phyloP scores from a whole-genome alignment of 2,888 invertebrate species.

The Brassicogethes aeneus region DNA sequence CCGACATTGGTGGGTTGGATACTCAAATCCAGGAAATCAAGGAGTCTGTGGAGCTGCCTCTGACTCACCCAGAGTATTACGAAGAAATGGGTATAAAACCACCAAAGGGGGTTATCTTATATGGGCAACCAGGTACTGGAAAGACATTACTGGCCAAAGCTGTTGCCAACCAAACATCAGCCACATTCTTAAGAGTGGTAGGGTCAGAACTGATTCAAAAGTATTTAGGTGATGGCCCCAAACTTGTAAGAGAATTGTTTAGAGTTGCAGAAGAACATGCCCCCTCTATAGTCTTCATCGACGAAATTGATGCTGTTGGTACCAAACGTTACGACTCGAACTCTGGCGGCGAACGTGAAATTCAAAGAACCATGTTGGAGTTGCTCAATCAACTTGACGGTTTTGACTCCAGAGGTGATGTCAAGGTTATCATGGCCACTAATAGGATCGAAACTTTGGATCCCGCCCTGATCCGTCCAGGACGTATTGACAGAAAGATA shows the following conservation, averaged over 20 bases:
- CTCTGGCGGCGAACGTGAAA: conserved; percentile 98
- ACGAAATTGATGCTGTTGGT: conserved; percentile 99
- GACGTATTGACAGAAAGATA: conserved; percentile 97
- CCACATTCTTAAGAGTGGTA: conserved; percentile 96
- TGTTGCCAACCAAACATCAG: conserved; percentile 98
- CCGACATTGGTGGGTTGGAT: conserved; percentile 95
- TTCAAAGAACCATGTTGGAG: conserved; percentile 99
- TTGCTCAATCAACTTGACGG: conserved; percentile 97
- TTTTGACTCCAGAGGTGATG: conserved; percentile 93
- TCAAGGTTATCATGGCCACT: conserved; percentile 96
- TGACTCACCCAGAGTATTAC: conserved; percentile 99
- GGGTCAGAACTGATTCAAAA: conserved; percentile 99
- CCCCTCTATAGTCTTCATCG: conserved; percentile 98
- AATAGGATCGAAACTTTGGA: conserved; percentile 98
- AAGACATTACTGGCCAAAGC: conserved; percentile 98
- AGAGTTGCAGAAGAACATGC: conserved; percentile 99
- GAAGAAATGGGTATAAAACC: conserved; percentile 99
- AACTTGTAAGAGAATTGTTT: conserved; percentile 94
- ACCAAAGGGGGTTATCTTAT: conserved; percentile 97
- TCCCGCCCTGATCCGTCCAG: conserved; percentile 96
- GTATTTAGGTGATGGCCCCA: conserved; percentile 98
- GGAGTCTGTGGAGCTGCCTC: conserved; percentile 95
- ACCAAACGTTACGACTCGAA: conserved; percentile 99
- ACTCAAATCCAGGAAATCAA: conserved; percentile 97
- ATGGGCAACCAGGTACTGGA: conserved; percentile 97